Percentiles rank a stretch among this genome's conserved stretches.
Evolutionary conservation across 2,888 invertebrate species (phyloP).

Genomic region (Folsomia manolachei): DNA sequence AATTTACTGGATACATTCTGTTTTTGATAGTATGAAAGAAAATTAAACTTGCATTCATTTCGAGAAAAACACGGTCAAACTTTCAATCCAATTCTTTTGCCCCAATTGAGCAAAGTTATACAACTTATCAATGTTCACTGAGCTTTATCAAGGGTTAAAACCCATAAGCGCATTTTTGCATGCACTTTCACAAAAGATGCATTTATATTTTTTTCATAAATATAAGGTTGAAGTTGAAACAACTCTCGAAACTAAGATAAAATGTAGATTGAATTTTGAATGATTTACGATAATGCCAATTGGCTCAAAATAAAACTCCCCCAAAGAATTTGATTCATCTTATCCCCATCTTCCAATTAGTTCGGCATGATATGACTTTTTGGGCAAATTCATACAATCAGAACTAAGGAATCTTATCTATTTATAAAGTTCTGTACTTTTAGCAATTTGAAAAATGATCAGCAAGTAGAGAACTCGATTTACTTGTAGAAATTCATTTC

Average conservation of each 20-base stretch:
- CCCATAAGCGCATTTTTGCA: not conserved
- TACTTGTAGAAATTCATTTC: not conserved
- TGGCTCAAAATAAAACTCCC: not conserved
- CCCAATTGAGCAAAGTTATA: too few species aligned
- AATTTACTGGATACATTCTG: too few species aligned
- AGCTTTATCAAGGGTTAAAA: not conserved
- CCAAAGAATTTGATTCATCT: not conserved
- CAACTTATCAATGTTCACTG: too few species aligned
- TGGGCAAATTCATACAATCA: not conserved
- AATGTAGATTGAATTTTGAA: not conserved
- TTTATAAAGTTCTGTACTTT: too few species aligned
- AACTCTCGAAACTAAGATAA: not conserved
- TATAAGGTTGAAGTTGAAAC: not conserved
- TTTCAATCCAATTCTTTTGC: too few species aligned
- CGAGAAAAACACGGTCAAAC: too few species aligned
- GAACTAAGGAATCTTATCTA: too few species aligned
- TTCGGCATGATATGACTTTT: not conserved
- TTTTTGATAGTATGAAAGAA: not conserved
- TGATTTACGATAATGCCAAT: not conserved
- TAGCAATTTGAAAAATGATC: too few species aligned
- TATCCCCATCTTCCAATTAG: not conserved
- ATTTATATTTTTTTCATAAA: not conserved
- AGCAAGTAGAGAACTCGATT: too few species aligned
- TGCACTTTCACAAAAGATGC: not conserved
- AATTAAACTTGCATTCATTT: too few species aligned